Conservation (phyloP, 2,113 vertebrate genomes). For the Otolemur garnettii region DNA sequence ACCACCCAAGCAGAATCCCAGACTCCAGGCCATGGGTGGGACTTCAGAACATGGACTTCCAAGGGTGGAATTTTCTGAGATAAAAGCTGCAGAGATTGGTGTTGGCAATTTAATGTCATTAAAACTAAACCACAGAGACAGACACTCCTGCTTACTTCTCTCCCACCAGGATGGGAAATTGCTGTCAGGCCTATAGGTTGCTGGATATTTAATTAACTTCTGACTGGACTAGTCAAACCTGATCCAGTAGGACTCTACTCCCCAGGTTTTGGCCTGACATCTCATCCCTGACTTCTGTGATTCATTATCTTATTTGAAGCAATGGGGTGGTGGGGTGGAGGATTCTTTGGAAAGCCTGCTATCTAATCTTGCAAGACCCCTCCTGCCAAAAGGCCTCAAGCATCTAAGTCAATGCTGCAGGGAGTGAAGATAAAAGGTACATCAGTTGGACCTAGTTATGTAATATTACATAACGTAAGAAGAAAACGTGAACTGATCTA, state of each 20-base stretch:
- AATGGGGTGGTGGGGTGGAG: not conserved
- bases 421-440: not conserved
- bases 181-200: not conserved
- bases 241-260: not conserved
- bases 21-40: not conserved
- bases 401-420: not conserved
- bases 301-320: not conserved
- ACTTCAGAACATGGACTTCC: not conserved
- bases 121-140: conserved; percentile 29
- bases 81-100: conserved; percentile 43
- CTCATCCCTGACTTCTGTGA: not conserved
- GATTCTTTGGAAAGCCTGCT: not conserved
- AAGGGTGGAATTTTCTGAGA: conserved; percentile 44
- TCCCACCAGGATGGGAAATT: conserved; percentile 4
- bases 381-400: not conserved
- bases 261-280: not conserved
- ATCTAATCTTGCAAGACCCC: not conserved
- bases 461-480: not conserved
- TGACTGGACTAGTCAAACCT: not conserved
- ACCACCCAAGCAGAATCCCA: conserved; percentile 66
- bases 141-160: not conserved
- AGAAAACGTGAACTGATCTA: not conserved
- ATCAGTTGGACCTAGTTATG: not conserved
- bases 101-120: conserved; percentile 51
- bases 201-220: not conserved